Percentiles rank a stretch among this genome's conserved stretches.
These are phyloP conservation scores for Zygogramma bicolorata DNA, from an alignment of 2,888 invertebrate species.

Conservation along the genomic window DNA sequence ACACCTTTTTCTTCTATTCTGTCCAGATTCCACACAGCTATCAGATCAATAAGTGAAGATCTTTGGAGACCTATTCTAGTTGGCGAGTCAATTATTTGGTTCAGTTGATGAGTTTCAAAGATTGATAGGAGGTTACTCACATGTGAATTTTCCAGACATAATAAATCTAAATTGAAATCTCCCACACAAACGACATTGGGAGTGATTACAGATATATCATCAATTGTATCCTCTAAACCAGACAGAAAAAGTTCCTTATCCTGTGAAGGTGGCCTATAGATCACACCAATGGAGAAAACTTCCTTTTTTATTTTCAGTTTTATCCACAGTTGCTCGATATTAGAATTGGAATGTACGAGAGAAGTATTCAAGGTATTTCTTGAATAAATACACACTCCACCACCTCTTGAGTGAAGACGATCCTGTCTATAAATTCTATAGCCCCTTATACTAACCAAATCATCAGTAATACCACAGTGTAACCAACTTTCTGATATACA, in stretches of 20 bases:
- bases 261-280: background rate
- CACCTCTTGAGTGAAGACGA: background rate
- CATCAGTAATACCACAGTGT: background rate
- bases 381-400: conserved; percentile 1
- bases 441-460: background rate
- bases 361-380: background rate
- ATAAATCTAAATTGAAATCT: background rate
- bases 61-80: background rate
- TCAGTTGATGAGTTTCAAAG: background rate
- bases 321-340: conserved; percentile 1
- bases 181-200: background rate
- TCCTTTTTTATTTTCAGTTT: background rate
- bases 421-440: background rate
- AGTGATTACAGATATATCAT: background rate
- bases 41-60: background rate
- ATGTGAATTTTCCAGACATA: background rate
- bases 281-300: background rate
- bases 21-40: background rate
- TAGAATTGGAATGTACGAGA: background rate
- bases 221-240: background rate
- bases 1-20: background rate
- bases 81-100: background rate
- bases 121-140: background rate
- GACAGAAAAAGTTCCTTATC: background rate
- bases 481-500: background rate